Base-by-base conservation (phyloP, 1,140 invertebrate species). In the Drosophila suzukii region DNA sequence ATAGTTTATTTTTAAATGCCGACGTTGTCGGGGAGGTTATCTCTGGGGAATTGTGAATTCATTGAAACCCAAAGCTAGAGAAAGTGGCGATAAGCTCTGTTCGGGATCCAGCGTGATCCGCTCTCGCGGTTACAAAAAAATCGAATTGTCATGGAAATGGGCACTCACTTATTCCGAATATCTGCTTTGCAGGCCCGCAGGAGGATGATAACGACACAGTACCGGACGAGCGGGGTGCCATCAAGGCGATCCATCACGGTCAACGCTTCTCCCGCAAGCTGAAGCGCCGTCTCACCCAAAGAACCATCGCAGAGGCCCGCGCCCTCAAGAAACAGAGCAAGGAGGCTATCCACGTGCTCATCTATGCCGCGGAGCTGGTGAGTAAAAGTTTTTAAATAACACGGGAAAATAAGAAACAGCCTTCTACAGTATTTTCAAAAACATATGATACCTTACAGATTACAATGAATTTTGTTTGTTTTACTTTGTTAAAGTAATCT, bases 261-360 rank as follows among this genome's bases (percentile, higher is more conserved):
- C 95, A 95, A 55, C 93, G 95, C 38, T 94, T 97, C 70, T 95
- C 95, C 0, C 93, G 94, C 50, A 96, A 96, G 85, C 85, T 96
- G 8, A 94, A 96, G 75, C 93, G 95, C 32, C 94, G 96, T 74
- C 92, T 97, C 49, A 96, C 96, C 39, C 94, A 95, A 67, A 93
- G 96, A 50, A 96, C 96, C 11, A 92, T 96, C 5, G 93, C 94
- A 1, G 96, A 97, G 91, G 96, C 96, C 0, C 94, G 95, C 65
- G 96, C 96, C 1, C 93, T 97, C 2, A 96, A 96, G 84, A 95
- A 96, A 65, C 96, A 96, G 70, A 96, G 96, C 74, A 95, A 94
- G 57, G 95, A 97, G 92, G 96, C 96, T 63, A 95, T 96, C 43
- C 94, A 96, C 68, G 94, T 96, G 55, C 93, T 97, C 20, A 93